Conservation (phyloP, 2,888 invertebrate species). For the Invenusta paracnida region DNA sequence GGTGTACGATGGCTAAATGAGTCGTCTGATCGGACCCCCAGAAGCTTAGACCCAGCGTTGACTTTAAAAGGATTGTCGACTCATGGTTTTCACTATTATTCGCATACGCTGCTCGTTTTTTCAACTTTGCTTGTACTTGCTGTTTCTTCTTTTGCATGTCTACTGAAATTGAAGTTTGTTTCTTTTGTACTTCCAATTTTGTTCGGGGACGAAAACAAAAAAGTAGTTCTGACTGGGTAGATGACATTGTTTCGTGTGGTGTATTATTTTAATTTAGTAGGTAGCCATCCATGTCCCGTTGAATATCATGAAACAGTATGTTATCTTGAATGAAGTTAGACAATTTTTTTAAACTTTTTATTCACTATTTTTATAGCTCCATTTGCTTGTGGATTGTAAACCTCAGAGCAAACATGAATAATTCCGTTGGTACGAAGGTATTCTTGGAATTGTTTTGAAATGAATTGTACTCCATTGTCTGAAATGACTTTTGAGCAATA, state of each 20-base stretch:
- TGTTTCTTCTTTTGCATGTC: background rate
- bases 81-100: too few species aligned
- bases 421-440: slow-evolving; percentile 1
- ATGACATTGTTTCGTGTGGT: slow-evolving; percentile 25
- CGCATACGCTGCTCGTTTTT: too few species aligned
- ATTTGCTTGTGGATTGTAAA: slow-evolving; percentile 34
- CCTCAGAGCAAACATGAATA: slow-evolving; percentile 15
- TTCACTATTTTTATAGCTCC: slow-evolving; percentile 26
- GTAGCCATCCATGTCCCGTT: background rate
- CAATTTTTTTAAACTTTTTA: background rate
- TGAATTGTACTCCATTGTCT: slow-evolving; percentile 32
- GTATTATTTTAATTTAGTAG: too few species aligned
- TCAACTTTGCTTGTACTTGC: background rate
- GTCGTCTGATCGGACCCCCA: too few species aligned
- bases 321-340: background rate
- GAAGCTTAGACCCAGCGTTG: too few species aligned
- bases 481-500: background rate
- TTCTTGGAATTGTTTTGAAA: background rate
- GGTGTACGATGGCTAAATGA: too few species aligned
- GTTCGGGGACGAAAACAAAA: slow-evolving; percentile 22
- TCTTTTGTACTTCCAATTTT: background rate
- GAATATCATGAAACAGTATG: background rate
- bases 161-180: background rate
- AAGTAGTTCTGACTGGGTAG: background rate
- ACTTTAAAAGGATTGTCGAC: too few species aligned